Evolutionary conservation across 1,140 invertebrate genomes (phyloP).

Genomic region (Penaeus indicus): DNA sequence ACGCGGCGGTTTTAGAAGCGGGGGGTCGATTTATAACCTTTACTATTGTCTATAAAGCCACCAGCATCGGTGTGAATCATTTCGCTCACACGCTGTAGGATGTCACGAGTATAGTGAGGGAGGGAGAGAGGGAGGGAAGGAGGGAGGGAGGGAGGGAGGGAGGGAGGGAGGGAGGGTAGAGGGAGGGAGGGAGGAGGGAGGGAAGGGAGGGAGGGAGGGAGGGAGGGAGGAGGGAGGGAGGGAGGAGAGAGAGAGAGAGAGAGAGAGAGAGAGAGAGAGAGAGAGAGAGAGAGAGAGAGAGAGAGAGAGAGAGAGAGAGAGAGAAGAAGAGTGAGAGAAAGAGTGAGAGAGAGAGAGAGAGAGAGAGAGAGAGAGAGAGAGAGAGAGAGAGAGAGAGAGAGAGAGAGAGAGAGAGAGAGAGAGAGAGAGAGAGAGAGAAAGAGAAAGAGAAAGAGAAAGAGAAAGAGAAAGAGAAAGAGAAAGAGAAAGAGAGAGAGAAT

Average conservation of each 20-base stretch:
- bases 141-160: background rate
- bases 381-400: background rate
- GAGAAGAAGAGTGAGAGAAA: background rate
- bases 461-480: background rate
- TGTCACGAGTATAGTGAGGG: background rate
- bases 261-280: conserved; percentile 26
- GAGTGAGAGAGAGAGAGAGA: conserved; percentile 34
- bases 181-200: conserved; percentile 33
- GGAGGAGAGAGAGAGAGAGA: conserved; percentile 1
- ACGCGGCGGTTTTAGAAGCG: no score
- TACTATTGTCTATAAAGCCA: no score
- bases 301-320: background rate
- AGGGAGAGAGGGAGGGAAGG: background rate
- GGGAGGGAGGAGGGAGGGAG: conserved; percentile 13
- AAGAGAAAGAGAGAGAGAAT: background rate
- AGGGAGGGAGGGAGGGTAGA: background rate
- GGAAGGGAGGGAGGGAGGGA: conserved; percentile 29
- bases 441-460: background rate
- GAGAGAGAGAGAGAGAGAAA: conserved; percentile 11
- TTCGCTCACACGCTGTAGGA: background rate
- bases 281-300: background rate
- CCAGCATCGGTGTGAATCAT: no score
- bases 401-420: conserved; percentile 23
- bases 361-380: background rate
- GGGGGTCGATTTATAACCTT: no score